Base-by-base conservation (phyloP, 2,888 invertebrate species). In the Octodonta nipae region DNA sequence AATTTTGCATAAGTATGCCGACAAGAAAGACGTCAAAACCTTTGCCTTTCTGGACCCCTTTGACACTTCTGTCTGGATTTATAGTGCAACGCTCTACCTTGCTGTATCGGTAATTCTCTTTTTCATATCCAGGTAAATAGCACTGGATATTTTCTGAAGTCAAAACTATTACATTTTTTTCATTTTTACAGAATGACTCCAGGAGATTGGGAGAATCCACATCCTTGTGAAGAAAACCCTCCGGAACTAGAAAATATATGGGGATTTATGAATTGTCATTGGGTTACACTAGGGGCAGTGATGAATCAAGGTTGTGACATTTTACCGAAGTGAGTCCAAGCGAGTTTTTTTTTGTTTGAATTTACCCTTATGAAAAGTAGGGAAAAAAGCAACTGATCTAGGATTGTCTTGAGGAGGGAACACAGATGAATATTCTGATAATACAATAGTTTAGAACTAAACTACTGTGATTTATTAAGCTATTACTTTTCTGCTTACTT, bases 291-390 rank as follows among this genome's bases (percentile, higher is more conserved):
- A 52, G 88, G 87, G 2, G 86, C 88, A 7, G 78, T 92, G 48
- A 85, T 92, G 80, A 86, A 86, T 33, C 91, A 92, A 57, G 92
- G 92, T 26, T 87, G 85, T 44, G 92, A 93, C 61, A 82, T 92
- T 49, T 67, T 91, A 43, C 92, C 92, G 13, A 81, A 79, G 87
- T 86, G 71, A 65, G 46, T 45, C n/a, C n/a, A n/a, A n/a, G n/a
- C n/a, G n/a, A n/a, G n/a, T n/a, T n/a, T n/a, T n/a, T n/a, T n/a
- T n/a, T n/a, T n/a, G 27, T 7, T 13, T 5, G 26, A n/a, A n/a
- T n/a, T n/a, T n/a, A n/a, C n/a, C n/a, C n/a, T n/a, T n/a, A n/a
- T n/a, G n/a, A n/a, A n/a, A n/a, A n/a, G n/a, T n/a, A n/a, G n/a
- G n/a, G n/a, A n/a, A n/a, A n/a, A n/a, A n/a, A n/a, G n/a, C n/a